phyloP scores from a whole-genome alignment of 1,140 invertebrate species.

The Ostrea denselamellosa region DNA sequence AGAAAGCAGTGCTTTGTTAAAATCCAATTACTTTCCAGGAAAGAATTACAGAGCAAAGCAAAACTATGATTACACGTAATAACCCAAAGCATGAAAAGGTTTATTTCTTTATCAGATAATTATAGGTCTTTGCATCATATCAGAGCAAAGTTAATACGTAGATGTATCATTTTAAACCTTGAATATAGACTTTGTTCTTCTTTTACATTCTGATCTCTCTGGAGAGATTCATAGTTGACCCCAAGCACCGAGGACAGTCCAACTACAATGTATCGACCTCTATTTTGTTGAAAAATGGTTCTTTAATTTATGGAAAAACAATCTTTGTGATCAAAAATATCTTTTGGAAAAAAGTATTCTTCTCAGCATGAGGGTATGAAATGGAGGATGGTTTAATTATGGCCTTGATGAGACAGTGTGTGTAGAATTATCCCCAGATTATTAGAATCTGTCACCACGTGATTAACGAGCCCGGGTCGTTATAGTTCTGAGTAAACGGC shows the following conservation, averaged over 20 bases:
- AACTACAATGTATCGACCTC: neutral
- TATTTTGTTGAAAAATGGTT: constrained; percentile 9
- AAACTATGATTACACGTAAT: too few relatives aligned
- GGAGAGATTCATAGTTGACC: neutral
- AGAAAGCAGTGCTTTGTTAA: too few relatives aligned
- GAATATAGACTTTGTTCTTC: too few relatives aligned
- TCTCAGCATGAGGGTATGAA: neutral
- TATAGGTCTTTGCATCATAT: too few relatives aligned
- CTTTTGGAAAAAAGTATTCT: neutral
- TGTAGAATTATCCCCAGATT: constrained; percentile 33
- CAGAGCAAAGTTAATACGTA: too few relatives aligned
- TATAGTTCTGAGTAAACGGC: neutral
- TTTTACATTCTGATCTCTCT: too few relatives aligned
- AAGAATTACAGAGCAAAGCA: too few relatives aligned
- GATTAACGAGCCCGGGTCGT: neutral
- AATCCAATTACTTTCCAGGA: too few relatives aligned
- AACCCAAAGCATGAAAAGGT: too few relatives aligned
- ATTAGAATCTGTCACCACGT: constrained; percentile 23
- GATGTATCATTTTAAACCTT: too few relatives aligned
- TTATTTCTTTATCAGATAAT: too few relatives aligned
- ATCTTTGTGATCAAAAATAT: constrained; percentile 37
- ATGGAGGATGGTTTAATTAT: constrained; percentile 11
- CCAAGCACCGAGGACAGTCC: neutral
- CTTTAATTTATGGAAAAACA: constrained; percentile 30
- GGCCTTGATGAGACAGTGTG: constrained; percentile 33